phyloP scores from a whole-genome alignment of 2,888 invertebrate species.

The Catocala sponsa region DNA sequence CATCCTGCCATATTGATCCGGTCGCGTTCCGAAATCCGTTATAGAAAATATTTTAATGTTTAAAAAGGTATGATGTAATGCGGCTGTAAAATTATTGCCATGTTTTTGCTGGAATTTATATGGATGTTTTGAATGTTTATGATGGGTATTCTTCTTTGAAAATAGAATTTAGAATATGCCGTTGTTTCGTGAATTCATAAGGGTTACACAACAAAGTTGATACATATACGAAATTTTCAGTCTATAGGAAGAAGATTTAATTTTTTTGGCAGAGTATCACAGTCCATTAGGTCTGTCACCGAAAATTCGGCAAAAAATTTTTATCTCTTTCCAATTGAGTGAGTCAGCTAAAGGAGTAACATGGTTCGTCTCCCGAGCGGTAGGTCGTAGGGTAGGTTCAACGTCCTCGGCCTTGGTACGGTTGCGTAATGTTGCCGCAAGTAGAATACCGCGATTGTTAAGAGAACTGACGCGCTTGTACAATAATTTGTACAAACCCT shows the following conservation, averaged over 20 bases:
- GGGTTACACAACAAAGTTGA: no score
- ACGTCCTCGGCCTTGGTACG: conserved; percentile 44
- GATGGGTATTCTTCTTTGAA: conserved; percentile 4
- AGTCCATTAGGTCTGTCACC: neutral
- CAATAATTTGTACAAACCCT: conserved; percentile 15
- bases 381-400: conserved; percentile 34
- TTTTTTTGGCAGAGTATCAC: neutral
- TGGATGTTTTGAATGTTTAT: conserved; percentile 9
- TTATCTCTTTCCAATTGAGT: conserved; percentile 25
- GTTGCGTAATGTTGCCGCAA: conserved; percentile 44
- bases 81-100: conserved; percentile 6
- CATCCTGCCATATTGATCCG: conserved; percentile 70
- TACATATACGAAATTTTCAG: no score
- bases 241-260: no score
- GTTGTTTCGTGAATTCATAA: no score
- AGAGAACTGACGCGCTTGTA: conserved; percentile 15
- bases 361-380: conserved; percentile 18
- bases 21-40: conserved; percentile 57
- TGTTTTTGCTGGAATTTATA: conserved; percentile 9
- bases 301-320: conserved; percentile 11
- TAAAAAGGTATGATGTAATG: conserved; percentile 17
- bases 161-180: neutral
- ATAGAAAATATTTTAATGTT: conserved; percentile 23
- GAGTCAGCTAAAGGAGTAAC: conserved; percentile 18
- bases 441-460: conserved; percentile 28